A percentile compares a stretch with the other conserved stretches of the same genome.
phyloP scores from a whole-genome alignment of 2,797 vertebrate species.

The Takifugu rubripes region DNA sequence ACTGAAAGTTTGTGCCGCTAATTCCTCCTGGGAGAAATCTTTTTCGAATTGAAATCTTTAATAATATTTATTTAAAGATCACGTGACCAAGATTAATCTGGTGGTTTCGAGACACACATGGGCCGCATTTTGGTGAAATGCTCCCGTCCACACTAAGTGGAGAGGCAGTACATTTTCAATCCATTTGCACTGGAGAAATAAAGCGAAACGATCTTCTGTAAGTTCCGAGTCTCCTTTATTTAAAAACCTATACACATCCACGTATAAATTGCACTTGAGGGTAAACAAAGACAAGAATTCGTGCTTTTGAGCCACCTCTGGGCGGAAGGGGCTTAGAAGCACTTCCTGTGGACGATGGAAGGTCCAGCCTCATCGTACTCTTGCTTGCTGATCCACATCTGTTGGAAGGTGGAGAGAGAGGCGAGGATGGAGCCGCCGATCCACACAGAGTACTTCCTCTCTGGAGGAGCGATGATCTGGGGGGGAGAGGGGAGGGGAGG shows the following conservation, averaged over 20 bases:
- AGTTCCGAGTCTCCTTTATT: constrained; percentile 81
- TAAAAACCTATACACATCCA: constrained; percentile 87
- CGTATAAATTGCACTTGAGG: constrained; percentile 81
- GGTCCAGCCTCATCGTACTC: constrained; percentile 93
- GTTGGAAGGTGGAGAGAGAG: constrained; percentile 98
- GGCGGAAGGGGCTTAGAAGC: constrained; percentile 65
- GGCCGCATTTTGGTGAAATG: background rate
- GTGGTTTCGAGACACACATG: constrained; percentile 9
- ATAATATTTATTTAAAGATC: constrained; percentile 57
- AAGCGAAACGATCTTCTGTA: constrained; percentile 34
- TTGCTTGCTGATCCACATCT: constrained; percentile 99
- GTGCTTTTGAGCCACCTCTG: constrained; percentile 27
- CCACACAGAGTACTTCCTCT: constrained; percentile 97
- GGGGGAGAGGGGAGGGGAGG: background rate
- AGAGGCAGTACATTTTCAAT: background rate
- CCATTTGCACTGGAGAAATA: background rate
- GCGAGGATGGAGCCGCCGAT: constrained; percentile 97
- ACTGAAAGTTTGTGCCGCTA: constrained; percentile 47
- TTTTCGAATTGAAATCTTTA: constrained; percentile 62
- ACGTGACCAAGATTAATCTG: constrained; percentile 32
- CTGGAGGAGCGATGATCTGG: constrained; percentile 92
- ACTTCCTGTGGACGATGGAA: constrained; percentile 88
- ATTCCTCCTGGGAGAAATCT: constrained; percentile 54
- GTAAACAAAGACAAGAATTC: constrained; percentile 80
- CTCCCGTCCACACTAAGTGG: background rate